Evolutionary conservation across 1,140 invertebrate genomes (phyloP).

Genomic region (Lineus longissimus): DNA sequence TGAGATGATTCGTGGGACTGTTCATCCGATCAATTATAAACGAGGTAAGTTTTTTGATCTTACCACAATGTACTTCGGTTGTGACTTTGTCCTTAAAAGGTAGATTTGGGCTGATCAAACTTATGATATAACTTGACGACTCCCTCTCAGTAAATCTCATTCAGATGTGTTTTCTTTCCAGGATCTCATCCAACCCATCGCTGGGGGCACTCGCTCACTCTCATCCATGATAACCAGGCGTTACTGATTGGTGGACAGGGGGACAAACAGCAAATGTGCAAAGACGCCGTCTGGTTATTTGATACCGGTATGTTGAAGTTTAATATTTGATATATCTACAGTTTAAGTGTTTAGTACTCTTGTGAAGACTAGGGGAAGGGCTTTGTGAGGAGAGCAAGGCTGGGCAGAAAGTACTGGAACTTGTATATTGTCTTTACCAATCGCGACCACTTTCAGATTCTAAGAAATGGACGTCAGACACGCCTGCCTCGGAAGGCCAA

Average conservation of each 20-base stretch:
- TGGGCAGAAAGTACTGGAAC: no score
- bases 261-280: conserved; percentile 41
- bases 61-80: no score
- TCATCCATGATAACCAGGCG: conserved; percentile 33
- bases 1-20: no score
- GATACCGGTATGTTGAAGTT: conserved; percentile 36
- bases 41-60: no score
- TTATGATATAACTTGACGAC: no score
- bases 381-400: no score
- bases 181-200: conserved; percentile 35
- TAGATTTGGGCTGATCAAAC: no score
- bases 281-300: conserved; percentile 45
- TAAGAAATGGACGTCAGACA: conserved; percentile 36
- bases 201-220: conserved; percentile 46
- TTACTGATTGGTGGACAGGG: conserved; percentile 50
- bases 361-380: not conserved
- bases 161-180: conserved; percentile 10
- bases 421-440: no score
- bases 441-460: no score
- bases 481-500: conserved; percentile 30
- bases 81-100: no score
- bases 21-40: not conserved
- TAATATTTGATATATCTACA: not conserved
- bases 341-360: no score
- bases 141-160: no score